These are phyloP conservation scores for Dinoponera quadriceps DNA, from an alignment of 1,140 invertebrate species.

Conservation along the genomic window DNA sequence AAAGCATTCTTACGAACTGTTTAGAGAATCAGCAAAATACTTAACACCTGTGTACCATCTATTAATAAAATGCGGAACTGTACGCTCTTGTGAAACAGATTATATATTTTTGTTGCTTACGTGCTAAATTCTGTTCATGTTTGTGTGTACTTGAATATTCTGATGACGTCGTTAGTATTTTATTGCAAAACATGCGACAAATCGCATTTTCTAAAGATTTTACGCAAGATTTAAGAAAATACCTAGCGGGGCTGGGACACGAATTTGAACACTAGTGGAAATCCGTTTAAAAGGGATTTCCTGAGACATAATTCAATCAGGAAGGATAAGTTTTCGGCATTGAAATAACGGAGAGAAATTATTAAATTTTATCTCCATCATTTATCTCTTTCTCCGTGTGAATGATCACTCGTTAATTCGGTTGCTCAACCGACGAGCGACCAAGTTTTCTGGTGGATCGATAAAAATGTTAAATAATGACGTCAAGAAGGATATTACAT, in stretches of 20 bases:
- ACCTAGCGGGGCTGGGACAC: background rate
- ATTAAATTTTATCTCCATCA: too few species aligned
- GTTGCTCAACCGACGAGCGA: background rate
- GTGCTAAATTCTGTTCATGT: background rate
- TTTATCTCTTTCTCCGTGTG: background rate
- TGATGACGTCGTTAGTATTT: too few species aligned
- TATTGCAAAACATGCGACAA: constrained; percentile 17
- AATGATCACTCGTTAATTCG: constrained; percentile 16
- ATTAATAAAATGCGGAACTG: too few species aligned
- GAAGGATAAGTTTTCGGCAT: constrained; percentile 70
- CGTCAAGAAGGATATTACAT: background rate
- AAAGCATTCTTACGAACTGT: too few species aligned
- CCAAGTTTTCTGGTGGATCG: background rate
- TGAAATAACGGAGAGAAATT: too few species aligned
- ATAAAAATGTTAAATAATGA: background rate
- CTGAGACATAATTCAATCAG: constrained; percentile 57
- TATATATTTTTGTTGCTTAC: background rate
- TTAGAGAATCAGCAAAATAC: too few species aligned
- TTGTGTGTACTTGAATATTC: background rate
- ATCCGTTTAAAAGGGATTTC: background rate
- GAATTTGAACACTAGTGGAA: constrained; percentile 48
- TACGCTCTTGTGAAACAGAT: too few species aligned
- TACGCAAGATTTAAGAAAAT: constrained; percentile 52
- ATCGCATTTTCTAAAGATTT: constrained; percentile 40
- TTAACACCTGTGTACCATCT: too few species aligned